Base-by-base conservation (phyloP, 2,113 vertebrate species). In the Corynorhinus townsendii region DNA sequence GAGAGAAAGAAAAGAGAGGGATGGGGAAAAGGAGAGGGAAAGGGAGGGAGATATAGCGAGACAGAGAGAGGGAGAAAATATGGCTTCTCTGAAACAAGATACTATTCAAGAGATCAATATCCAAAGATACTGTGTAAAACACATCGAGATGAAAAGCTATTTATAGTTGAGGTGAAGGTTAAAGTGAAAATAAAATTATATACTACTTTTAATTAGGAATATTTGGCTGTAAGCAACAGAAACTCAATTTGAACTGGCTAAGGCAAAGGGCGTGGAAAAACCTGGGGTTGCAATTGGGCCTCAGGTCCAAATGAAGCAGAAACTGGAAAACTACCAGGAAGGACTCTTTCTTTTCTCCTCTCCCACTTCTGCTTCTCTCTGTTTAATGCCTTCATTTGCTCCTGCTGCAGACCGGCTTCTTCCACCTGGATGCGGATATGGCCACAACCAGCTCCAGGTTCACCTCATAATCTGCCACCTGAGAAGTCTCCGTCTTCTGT, bases 181-280 rank as follows among this genome's bases (percentile, higher is more conserved):
- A 81, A 90, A 89, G 43, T 68, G 71, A 91, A 93, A 91, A 88
- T 64, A 82, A 75, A 96, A 35, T 68, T 47, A 35, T 17, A 35
- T 33, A 75, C 28, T 40, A 26, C 47, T 79, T 79, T 66, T 92
- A 82, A 62, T n/a, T 38, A 59, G 64, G 22, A 52, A 64, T 72
- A 49, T 85, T 43, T 35, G 49, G 38, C 69, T 75, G 2, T 59
- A 81, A 90, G 84, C 49, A 66, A 95, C 40, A 87, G 73, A 95
- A 88, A 90, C 38, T 87, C 64, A 52, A 73, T 38, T 14, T 66
- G 26, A 77, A 79, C 35, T 12, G n/a, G 19, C 26, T 76, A 76
- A 54, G 28, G 54, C 35, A 91, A 92, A 84, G 45, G 52, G 24
- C 19, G 3, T 4, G 9, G 59, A 40, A 64, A 88, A 93, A 52